Base-by-base conservation (phyloP, 2,888 invertebrate genomes). In the Eupithecia inturbata region DNA sequence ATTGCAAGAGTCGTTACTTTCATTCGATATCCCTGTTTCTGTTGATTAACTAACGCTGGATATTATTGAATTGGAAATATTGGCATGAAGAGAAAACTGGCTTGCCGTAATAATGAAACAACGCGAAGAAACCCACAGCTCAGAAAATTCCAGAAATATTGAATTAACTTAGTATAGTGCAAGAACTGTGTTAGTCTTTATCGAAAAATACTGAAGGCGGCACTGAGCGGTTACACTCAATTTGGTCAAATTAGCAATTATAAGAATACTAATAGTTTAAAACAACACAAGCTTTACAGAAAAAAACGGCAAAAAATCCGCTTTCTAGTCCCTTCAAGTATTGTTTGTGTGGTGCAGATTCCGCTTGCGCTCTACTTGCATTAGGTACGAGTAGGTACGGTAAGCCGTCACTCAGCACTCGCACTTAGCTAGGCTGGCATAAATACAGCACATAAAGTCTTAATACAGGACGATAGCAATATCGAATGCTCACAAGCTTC, bases 1-100 rank as follows among this genome's bases (percentile, higher is more conserved):
- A 78, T 78, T 79, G 72, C 75, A 72, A 75, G 67, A 75, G 80
- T 71, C 67, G 71, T 68, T 70, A 72, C 68, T 76, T 77, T 75
- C 75, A 71, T 78, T 71, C 74, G 60, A 71, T 73, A 73, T 67
- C 73, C 69, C 76, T 53, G 49, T 63, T 45, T 68, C 68, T n/a
- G 45, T 68, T 67, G 67, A 71, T 71, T 67, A 67, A 41, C 39
- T 39, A n/a, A 39, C 14, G 19, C 4, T 66, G 39, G 66, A 41
- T 41, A 64, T 64, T 64, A 64, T 63, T 63, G 33, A 63, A 63
- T n/a, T n/a, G 12, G 57, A 57, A 57, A 26, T 31, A 62, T 62
- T 16, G 6, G 14, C 9, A 19, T 28, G 16, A 28, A 33, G 10
- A 4, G 19, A 33, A 19, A 31, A 62, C 31, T 28, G 28, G 6